Conservation (phyloP, 2,113 vertebrate species). For the Ammodytes marinus region DNA sequence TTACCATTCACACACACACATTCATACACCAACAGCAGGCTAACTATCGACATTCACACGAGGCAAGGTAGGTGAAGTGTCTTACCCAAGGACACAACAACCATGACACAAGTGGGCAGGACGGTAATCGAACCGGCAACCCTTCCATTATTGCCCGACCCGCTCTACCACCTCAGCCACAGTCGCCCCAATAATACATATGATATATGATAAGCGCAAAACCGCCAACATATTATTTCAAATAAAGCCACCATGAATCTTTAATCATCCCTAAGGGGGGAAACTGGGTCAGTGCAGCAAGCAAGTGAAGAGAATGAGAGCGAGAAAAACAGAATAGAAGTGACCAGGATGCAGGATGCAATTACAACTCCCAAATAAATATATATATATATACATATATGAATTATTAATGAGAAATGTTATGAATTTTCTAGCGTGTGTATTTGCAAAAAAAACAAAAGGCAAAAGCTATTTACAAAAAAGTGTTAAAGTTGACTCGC, state of each 20-base stretch:
- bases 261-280: constrained; percentile 32
- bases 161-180: too few relatives aligned
- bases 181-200: too few relatives aligned
- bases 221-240: constrained; percentile 6
- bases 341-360: constrained; percentile 18
- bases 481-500: neutral
- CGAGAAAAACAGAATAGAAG: neutral
- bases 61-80: too few relatives aligned
- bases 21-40: too few relatives aligned
- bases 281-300: constrained; percentile 34
- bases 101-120: too few relatives aligned
- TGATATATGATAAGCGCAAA: too few relatives aligned
- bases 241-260: constrained; percentile 37
- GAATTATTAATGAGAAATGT: constrained; percentile 26
- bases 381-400: neutral
- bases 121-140: too few relatives aligned
- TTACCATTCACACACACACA: too few relatives aligned
- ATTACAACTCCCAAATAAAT: neutral
- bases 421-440: neutral
- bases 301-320: constrained; percentile 7
- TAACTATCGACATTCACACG: too few relatives aligned
- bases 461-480: neutral
- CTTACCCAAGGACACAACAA: too few relatives aligned
- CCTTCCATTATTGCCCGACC: too few relatives aligned
- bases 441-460: neutral